phyloP scores from a whole-genome alignment of 2,888 invertebrate genomes.

The Steromphala cineraria region DNA sequence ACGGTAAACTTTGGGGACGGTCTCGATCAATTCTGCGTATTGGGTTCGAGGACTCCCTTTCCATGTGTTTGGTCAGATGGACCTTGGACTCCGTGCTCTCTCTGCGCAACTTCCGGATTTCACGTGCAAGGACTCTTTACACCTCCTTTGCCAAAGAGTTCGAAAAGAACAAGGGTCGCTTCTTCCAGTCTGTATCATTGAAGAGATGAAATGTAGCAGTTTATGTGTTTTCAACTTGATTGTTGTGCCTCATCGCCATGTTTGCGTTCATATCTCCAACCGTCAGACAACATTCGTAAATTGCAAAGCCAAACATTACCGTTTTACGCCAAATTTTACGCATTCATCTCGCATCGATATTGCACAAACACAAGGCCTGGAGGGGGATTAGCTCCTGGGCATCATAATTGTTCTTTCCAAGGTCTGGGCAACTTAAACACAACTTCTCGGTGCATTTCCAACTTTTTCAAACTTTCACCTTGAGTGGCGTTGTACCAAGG shows the following conservation, averaged over 20 bases:
- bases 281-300: conserved; percentile 9
- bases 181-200: background rate
- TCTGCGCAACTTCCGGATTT: conserved; percentile 18
- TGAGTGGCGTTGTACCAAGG: background rate
- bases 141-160: conserved; percentile 16
- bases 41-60: background rate
- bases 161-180: background rate
- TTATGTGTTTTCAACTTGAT: background rate
- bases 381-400: background rate
- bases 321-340: conserved; percentile 11
- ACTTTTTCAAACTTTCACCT: conserved; percentile 18
- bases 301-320: conserved; percentile 17
- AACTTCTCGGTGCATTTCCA: background rate
- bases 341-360: background rate
- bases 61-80: conserved; percentile 23
- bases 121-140: conserved; percentile 13
- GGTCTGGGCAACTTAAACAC: conserved; percentile 4
- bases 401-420: conserved; percentile 6
- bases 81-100: conserved; percentile 13
- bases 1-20: conserved; percentile 18
- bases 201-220: background rate
- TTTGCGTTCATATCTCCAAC: conserved; percentile 21
- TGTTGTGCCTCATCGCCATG: background rate
- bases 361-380: background rate
- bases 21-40: conserved; percentile 25